These are phyloP conservation scores for Agrypnia vestita DNA, from an alignment of 1,140 invertebrate species.

Conservation along the genomic window DNA sequence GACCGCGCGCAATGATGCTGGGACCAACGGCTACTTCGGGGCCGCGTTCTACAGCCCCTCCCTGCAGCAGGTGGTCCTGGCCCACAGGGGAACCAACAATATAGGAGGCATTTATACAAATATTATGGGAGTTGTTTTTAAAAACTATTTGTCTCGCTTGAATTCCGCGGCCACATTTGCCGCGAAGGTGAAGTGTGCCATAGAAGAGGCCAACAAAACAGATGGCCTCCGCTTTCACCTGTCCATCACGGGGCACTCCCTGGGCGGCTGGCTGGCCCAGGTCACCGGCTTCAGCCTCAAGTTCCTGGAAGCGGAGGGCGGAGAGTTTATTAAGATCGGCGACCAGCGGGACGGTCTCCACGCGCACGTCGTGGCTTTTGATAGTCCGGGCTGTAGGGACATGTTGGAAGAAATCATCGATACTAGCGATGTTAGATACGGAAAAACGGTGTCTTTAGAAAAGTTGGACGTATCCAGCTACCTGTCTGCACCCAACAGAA, in stretches of 20 bases:
- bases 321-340: not conserved
- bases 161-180: not conserved
- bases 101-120: not conserved
- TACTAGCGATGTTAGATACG: not conserved
- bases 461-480: not conserved
- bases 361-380: slow-evolving; percentile 4
- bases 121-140: not conserved
- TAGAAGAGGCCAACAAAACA: not conserved
- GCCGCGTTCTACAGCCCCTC: not conserved
- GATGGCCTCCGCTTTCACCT: not conserved
- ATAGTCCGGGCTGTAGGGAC: not conserved
- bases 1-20: not conserved
- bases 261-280: slow-evolving; percentile 23
- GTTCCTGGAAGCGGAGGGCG: not conserved
- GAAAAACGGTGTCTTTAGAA: not conserved
- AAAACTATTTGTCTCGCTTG: not conserved
- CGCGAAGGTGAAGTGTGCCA: not conserved
- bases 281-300: not conserved
- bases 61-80: slow-evolving; percentile 3
- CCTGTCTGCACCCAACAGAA: not conserved
- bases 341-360: not conserved
- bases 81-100: not conserved
- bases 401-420: not conserved
- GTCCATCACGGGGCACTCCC: slow-evolving; percentile 8
- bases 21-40: not conserved